These are phyloP conservation scores for Trichomalopsis sarcophagae DNA, from an alignment of 1,140 invertebrate species.

Conservation along the genomic window DNA sequence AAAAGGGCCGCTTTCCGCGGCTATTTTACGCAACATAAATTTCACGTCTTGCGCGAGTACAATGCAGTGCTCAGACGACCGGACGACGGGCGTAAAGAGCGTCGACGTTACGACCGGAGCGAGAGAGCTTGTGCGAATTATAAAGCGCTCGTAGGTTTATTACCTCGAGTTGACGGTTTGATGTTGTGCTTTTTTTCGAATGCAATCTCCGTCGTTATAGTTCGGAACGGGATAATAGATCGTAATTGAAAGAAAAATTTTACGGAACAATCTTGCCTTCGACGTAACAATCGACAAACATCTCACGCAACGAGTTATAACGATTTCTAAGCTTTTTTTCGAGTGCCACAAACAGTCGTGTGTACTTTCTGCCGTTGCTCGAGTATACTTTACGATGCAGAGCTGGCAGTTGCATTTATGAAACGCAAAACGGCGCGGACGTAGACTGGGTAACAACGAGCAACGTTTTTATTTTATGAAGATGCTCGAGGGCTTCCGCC, in stretches of 20 bases:
- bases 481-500: neutral
- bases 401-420: neutral
- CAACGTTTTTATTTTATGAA: slow-evolving; percentile 13
- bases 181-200: too few species aligned
- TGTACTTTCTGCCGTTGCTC: neutral
- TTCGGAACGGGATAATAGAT: neutral
- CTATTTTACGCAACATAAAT: slow-evolving; percentile 61
- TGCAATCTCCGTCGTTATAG: neutral
- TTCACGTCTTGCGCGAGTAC: slow-evolving; percentile 41
- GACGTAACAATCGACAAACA: neutral
- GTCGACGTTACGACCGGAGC: neutral
- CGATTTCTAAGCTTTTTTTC: neutral
- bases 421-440: neutral
- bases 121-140: neutral
- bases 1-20: slow-evolving; percentile 6
- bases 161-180: too few species aligned
- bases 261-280: neutral
- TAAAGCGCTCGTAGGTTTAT: neutral
- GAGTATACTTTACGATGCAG: neutral
- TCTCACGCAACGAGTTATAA: neutral
- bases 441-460: neutral
- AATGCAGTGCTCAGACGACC: neutral
- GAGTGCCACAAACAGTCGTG: neutral
- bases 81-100: slow-evolving; percentile 5
- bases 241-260: neutral